Base-by-base conservation (phyloP, 2,113 vertebrate genomes). In the Gymnogyps californianus region DNA sequence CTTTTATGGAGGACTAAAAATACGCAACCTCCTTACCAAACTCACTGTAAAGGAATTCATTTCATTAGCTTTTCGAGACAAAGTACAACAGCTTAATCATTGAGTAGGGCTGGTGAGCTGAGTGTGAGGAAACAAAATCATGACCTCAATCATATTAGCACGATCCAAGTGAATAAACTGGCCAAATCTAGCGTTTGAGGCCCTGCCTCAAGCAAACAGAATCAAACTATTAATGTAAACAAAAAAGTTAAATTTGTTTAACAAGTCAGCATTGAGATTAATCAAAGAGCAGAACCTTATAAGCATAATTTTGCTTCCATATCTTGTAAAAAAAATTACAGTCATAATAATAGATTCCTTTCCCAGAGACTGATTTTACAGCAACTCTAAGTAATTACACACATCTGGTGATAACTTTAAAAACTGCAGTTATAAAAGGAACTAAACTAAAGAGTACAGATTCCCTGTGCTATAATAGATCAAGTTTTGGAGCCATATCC, bases 341-440 rank as follows among this genome's bases (percentile, higher is more conserved):
- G 74, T 95, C 94, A 91, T 51, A 92, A 95, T 96, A 97, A 96
- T 65, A 75, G 81, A 96, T 95, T 98, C 93, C 93, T 96, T 93
- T 97, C 91, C 89, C 90, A 82, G 93, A 94, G 89, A 93, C 89
- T 92, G 96, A 94, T 97, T 98, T 97, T 78, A 90, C n/a, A 95
- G 95, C 90, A 97, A 67, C 86, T 97, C 95, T 83, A 97, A 89
- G 87, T 97, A 97, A 97, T 97, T 98, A 92, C 95, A 92, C 83
- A 94, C 91, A 96, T 97, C 89, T 94, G 96, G 87, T 85, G 77
- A 96, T 88, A 96, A 96, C 92, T 97, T 96, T 87, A 88, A 97
- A 98, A 97, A 66, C 83, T 93, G 44, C 82, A 86, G 87, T 81
- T 96, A 65, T 95, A 87, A 97, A 97, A 95, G 75, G 85, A 98